phyloP scores from a whole-genome alignment of 1,140 invertebrate species.

The Teleopsis dalmanni region DNA sequence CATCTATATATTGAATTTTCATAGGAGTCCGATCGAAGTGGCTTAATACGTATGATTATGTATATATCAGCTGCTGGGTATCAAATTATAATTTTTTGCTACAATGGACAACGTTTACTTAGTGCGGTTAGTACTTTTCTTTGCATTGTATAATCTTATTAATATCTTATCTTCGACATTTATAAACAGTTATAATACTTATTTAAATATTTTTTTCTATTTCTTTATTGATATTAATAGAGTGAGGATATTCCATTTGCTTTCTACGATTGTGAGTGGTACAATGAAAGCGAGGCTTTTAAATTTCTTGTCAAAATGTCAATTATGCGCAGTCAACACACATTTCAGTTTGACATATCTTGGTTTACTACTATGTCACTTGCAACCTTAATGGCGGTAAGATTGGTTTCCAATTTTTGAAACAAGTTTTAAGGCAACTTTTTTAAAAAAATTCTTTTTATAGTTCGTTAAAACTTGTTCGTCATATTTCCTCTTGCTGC shows the following conservation, averaged over 20 bases:
- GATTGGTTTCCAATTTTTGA: too few relatives aligned
- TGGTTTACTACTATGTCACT: too few relatives aligned
- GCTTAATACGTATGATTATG: constrained; percentile 28
- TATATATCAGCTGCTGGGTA: constrained; percentile 27
- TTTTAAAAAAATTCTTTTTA: too few relatives aligned
- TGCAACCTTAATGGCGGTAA: too few relatives aligned
- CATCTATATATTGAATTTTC: too few relatives aligned
- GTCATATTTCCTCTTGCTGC: too few relatives aligned
- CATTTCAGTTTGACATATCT: constrained; percentile 30
- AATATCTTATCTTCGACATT: too few relatives aligned
- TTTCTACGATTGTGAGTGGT: constrained; percentile 30
- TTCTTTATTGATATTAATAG: constrained; percentile 10
- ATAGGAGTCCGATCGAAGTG: constrained; percentile 6
- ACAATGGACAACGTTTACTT: constrained; percentile 29
- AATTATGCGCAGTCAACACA: constrained; percentile 29
- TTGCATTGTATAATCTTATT: not conserved
- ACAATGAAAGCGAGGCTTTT: constrained; percentile 26
- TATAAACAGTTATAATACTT: too few relatives aligned
- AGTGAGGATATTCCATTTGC: constrained; percentile 28
- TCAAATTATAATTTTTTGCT: constrained; percentile 36
- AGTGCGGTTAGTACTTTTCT: constrained; percentile 21
- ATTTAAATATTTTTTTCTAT: not conserved
- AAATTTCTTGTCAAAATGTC: constrained; percentile 33
- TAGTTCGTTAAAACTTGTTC: too few relatives aligned
- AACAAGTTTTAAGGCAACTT: too few relatives aligned